Percentiles rank a stretch among this genome's conserved stretches.
phyloP scores from a whole-genome alignment of 1,140 invertebrate genomes.

The Drosophila nebulosa region DNA sequence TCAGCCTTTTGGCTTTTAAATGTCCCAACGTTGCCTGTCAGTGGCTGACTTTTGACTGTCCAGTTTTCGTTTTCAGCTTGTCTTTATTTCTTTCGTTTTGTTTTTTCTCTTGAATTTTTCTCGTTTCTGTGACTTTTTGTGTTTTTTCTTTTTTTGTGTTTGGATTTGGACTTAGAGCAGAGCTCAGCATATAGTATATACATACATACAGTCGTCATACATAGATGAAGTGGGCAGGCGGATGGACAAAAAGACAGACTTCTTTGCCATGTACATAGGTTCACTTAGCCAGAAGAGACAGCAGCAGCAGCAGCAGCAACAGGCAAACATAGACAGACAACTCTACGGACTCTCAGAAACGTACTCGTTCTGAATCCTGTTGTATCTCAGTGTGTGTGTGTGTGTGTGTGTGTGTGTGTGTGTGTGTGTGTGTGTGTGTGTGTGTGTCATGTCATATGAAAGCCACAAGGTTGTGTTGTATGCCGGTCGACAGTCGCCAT shows the following conservation, averaged over 20 bases:
- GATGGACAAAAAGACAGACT: not conserved
- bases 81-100: constrained; percentile 29
- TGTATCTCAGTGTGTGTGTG: not conserved
- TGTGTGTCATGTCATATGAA: constrained; percentile 55
- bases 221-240: constrained; percentile 2
- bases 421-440: not conserved
- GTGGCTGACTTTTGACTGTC: constrained; percentile 59
- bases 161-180: constrained; percentile 50
- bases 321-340: constrained; percentile 6
- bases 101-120: constrained; percentile 13
- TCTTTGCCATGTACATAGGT: constrained; percentile 14
- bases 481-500: constrained; percentile 66
- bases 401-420: not conserved
- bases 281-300: constrained; percentile 5
- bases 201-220: not conserved
- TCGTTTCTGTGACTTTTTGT: constrained; percentile 13
- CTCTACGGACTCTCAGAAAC: constrained; percentile 21
- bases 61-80: constrained; percentile 60
- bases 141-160: constrained; percentile 20
- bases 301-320: constrained; percentile 26
- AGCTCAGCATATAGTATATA: not conserved
- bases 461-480: constrained; percentile 65
- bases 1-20: constrained; percentile 65
- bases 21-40: constrained; percentile 51
- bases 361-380: constrained; percentile 3